phyloP scores from a whole-genome alignment of 2,113 vertebrate species.

The Platanista minor region DNA sequence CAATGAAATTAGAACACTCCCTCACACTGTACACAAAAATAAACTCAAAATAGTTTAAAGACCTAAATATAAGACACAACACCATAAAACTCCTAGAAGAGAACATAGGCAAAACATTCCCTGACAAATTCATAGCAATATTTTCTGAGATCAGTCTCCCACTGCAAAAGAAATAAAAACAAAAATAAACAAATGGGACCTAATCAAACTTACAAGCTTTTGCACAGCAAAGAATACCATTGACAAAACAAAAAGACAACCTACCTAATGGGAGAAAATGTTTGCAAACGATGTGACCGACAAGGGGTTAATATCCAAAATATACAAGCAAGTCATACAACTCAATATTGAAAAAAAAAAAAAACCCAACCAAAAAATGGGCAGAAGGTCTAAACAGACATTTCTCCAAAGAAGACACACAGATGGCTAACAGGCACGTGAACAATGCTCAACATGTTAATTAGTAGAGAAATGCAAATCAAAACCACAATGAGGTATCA shows the following conservation, averaged over 20 bases:
- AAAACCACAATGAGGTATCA: not conserved
- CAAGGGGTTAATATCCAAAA: not conserved
- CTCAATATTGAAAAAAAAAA: not conserved
- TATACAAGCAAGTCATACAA: not conserved
- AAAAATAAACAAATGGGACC: not conserved
- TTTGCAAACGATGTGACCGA: not conserved
- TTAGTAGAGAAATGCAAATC: not conserved
- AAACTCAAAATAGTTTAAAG: not conserved
- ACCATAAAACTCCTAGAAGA: not conserved
- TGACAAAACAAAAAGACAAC: not conserved
- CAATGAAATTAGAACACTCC: not conserved
- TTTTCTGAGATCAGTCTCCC: not conserved
- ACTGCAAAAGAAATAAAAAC: not conserved
- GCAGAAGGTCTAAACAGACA: not conserved
- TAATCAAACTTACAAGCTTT: not conserved
- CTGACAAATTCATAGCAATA: not conserved
- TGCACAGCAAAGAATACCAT: not conserved
- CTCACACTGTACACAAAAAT: not conserved
- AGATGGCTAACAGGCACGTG: not conserved
- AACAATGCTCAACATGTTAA: not conserved
- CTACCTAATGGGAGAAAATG: not conserved
- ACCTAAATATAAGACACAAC: not conserved
- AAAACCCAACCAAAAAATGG: not conserved
- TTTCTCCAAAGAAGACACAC: not conserved
- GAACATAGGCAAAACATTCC: not conserved